A percentile compares a stretch with the other conserved stretches of the same genome.
Conservation (phyloP, 2,797 vertebrate genomes). For the Sebastes umbrosus region DNA sequence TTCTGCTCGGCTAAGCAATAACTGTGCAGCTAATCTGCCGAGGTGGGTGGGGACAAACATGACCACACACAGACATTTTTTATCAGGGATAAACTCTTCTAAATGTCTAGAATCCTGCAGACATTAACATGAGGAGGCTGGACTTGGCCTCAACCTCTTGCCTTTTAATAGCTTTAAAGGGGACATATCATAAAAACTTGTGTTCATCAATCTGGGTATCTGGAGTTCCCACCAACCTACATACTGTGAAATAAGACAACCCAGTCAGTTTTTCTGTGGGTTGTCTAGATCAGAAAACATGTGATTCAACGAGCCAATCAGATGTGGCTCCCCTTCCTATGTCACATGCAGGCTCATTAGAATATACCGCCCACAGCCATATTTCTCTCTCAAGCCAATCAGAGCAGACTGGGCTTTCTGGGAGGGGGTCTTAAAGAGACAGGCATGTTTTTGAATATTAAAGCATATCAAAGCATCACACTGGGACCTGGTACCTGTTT, state of each 20-base stretch:
- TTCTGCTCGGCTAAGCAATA: slow-evolving; percentile 28
- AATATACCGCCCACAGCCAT: no score
- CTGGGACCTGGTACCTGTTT: background rate
- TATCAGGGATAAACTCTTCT: slow-evolving; percentile 10
- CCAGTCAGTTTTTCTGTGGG: no score
- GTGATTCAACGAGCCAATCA: no score
- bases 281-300: no score
- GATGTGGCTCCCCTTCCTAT: no score
- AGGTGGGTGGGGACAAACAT: slow-evolving; percentile 37
- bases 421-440: no score
- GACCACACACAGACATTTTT: slow-evolving; percentile 36
- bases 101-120: background rate
- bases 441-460: no score
- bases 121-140: slow-evolving; percentile 7
- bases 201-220: background rate
- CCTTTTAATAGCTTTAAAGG: slow-evolving; percentile 1
- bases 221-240: no score
- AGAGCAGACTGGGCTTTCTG: no score
- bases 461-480: background rate
- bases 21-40: slow-evolving; percentile 48
- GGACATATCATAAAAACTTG: background rate
- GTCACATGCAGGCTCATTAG: no score
- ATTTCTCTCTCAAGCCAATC: no score
- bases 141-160: background rate
- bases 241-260: no score